A percentile compares a stretch with the other conserved stretches of the same genome.
Evolutionary conservation across 2,888 invertebrate genomes (phyloP).

Genomic region (Caenorhabditis sulstoni): DNA sequence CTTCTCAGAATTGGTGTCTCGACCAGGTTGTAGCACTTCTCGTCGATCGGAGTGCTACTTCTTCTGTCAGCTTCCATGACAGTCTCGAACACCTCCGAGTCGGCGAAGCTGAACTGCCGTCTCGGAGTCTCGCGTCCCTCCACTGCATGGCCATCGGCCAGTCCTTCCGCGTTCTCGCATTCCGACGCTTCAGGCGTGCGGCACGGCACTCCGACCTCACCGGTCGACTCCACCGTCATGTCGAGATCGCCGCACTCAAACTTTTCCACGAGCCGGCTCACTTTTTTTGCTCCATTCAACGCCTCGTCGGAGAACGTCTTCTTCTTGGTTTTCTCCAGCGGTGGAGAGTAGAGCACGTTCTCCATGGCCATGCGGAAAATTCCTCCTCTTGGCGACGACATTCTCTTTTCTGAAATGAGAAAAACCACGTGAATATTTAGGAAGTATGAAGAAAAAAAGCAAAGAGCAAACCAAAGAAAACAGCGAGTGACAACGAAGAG

Average conservation of each 20-base stretch:
- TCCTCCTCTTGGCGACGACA: not conserved
- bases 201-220: not conserved
- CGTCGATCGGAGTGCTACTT: not conserved
- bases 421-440: too few species aligned
- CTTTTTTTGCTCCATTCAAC: not conserved
- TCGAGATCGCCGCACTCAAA: conserved; percentile 13
- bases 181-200: too few species aligned
- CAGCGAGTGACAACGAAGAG: not conserved
- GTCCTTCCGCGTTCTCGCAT: too few species aligned
- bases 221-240: not conserved
- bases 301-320: conserved; percentile 20
- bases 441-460: not conserved
- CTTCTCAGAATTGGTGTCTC: conserved; percentile 15
- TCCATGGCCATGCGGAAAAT: conserved; percentile 14
- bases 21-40: not conserved
- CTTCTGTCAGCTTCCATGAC: not conserved
- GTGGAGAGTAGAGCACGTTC: conserved; percentile 12
- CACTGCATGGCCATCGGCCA: too few species aligned
- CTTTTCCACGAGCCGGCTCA: conserved; percentile 7
- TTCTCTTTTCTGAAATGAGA: conserved; percentile 2
- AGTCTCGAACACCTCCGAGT: not conserved
- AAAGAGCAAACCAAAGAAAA: not conserved
- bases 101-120: too few species aligned
- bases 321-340: not conserved
- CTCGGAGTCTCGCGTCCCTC: too few species aligned